Percentiles rank a stretch among this genome's conserved stretches.
phyloP scores from a whole-genome alignment of 2,113 vertebrate genomes.

The Pseudopipra pipra region DNA sequence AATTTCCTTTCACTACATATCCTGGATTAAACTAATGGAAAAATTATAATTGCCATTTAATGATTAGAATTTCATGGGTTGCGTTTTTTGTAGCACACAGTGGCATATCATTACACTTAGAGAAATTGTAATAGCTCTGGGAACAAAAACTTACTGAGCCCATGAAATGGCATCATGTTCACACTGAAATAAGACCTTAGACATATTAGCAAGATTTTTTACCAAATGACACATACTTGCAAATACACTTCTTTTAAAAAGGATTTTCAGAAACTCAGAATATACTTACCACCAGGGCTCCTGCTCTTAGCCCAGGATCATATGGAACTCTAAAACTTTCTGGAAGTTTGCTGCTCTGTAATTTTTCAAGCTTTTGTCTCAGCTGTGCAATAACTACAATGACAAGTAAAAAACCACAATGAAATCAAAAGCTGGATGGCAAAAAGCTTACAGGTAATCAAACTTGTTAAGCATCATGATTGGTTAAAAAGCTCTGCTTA shows the following conservation, averaged over 20 bases:
- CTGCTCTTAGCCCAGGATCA: conserved; percentile 93
- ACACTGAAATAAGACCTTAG: neutral
- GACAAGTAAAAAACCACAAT: conserved; percentile 18
- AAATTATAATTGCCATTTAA: neutral
- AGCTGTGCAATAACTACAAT: conserved; percentile 89
- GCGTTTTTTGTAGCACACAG: neutral
- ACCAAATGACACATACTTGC: neutral
- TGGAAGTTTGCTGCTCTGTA: conserved; percentile 87
- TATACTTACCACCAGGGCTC: conserved; percentile 84
- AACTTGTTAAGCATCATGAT: neutral
- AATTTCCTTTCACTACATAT: neutral
- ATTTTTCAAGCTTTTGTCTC: conserved; percentile 91
- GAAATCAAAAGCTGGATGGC: neutral
- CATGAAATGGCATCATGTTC: neutral
- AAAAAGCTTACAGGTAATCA: neutral
- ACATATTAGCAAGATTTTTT: neutral
- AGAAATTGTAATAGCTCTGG: neutral
- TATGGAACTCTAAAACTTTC: conserved; percentile 92
- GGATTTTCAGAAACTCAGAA: conserved; percentile 41
- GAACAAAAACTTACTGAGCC: neutral
- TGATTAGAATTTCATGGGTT: neutral
- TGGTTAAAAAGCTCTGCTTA: neutral
- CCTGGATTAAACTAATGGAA: neutral
- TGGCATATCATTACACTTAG: neutral
- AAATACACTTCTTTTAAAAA: neutral